Evolutionary conservation across 2,888 invertebrate genomes (phyloP).

Genomic region (Eupithecia subumbrata): DNA sequence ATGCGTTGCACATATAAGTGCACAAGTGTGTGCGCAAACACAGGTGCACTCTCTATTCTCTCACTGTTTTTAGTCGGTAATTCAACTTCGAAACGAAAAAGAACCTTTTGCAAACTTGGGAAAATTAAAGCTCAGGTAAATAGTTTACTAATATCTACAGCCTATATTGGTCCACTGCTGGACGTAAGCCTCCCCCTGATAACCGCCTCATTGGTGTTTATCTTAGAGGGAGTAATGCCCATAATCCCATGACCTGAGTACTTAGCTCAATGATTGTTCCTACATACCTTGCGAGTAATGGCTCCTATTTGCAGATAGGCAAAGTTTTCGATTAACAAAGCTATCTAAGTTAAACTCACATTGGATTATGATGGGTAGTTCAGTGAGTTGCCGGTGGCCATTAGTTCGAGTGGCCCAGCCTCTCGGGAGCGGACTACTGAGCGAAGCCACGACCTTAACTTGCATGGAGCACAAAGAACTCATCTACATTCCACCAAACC

Average conservation of each 20-base stretch:
- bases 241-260: not conserved
- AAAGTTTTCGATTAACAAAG: constrained; percentile 3
- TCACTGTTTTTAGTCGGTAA: not conserved
- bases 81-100: not conserved
- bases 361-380: not conserved
- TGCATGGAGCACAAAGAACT: not conserved
- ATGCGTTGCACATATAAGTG: not conserved
- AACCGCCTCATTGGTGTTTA: no score
- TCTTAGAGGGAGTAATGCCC: no score
- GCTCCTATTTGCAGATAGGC: not conserved
- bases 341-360: not conserved
- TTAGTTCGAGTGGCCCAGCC: not conserved
- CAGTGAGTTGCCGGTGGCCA: not conserved
- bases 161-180: no score
- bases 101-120: not conserved
- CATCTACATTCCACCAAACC: not conserved
- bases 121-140: not conserved
- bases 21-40: not conserved
- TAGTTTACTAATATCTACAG: not conserved
- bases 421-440: not conserved
- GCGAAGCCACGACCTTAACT: not conserved
- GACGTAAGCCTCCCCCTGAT: no score
- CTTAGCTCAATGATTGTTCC: not conserved
- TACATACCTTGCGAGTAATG: not conserved
- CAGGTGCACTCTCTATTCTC: not conserved